Evolutionary conservation across 2,888 invertebrate genomes (phyloP).

Genomic region (Lasioglossum pauxillum): DNA sequence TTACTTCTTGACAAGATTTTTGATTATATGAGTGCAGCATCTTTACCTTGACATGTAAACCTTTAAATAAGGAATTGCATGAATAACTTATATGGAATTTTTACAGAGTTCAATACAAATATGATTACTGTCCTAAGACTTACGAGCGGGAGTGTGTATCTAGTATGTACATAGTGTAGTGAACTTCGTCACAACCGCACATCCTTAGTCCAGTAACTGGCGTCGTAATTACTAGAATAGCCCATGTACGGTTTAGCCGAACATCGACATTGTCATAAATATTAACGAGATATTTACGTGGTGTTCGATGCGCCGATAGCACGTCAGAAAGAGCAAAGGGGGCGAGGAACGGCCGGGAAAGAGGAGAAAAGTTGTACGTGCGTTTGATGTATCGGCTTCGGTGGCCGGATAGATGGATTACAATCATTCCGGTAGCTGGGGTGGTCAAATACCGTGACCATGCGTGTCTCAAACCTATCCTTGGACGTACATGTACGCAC

Average conservation of each 20-base stretch:
- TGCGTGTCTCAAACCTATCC: conserved; percentile 75
- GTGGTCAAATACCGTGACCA: conserved; percentile 84
- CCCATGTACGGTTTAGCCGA: background rate
- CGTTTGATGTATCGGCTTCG: conserved; percentile 81
- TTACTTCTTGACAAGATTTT: no score
- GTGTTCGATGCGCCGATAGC: conserved; percentile 24
- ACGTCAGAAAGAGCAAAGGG: background rate
- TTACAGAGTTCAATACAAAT: no score
- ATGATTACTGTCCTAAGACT: no score
- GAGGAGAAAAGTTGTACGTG: conserved; percentile 61
- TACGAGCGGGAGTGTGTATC: no score
- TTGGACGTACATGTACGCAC: conserved; percentile 66
- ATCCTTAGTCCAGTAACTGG: background rate
- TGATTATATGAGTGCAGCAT: no score
- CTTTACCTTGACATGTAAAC: no score
- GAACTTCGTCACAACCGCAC: background rate
- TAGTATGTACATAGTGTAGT: background rate
- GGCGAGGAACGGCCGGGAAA: conserved; percentile 22
- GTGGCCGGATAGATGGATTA: conserved; percentile 84
- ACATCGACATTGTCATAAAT: conserved; percentile 41
- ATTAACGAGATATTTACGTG: conserved; percentile 34
- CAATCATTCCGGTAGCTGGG: conserved; percentile 83
- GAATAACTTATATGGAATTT: no score
- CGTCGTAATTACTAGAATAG: background rate
- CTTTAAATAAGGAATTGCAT: no score